Base-by-base conservation (phyloP, 2,113 vertebrate species). In the Embiotoca jacksoni region DNA sequence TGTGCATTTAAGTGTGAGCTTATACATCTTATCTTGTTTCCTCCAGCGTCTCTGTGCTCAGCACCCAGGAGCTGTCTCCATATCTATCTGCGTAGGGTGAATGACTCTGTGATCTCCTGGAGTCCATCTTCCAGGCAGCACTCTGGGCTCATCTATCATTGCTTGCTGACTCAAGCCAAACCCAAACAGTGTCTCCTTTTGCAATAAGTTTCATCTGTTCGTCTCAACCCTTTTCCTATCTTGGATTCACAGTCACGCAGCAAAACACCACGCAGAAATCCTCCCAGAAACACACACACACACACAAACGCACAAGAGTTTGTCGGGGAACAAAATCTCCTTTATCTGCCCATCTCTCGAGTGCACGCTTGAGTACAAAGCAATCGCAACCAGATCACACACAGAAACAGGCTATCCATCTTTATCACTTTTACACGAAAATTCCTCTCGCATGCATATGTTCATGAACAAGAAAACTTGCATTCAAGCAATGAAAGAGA, bases 111-210 rank as follows among this genome's bases (percentile, higher is more conserved):
- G 83, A 78, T 81, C 80, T 85, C 79, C 39, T 7, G 23, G 53
- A 85, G 62, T 83, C 78, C 69, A 77, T 85, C 80, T 84, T 75
- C 56, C 57, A 68, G 57, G 49, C 1, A 15, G 7, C 63, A 50
- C 70, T 77, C 79, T 14, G 6, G 41, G 66, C 77, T 90, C 78
- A 67, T 89, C 74, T 78, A 83, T 89, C 82, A 88, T 11, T 69
- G 71, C 70, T 74, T 75, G 78, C 82, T 80, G 82, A 85, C 77
- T 88, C 61, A n/a, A 55, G 37, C 75, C 77, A 66, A 81, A 78
- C 50, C 36, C 55, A 61, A 75, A 72, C 39, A 59, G 39, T 31
- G 36, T 65, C 39, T 64, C 52, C 33, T 57, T 49, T 53, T 68
- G 60, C 59, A 53, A 70, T 63, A 59, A 81, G 70, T 78, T 78